Conservation (phyloP, 2,888 invertebrate genomes). For the Heliothis peltigera region DNA sequence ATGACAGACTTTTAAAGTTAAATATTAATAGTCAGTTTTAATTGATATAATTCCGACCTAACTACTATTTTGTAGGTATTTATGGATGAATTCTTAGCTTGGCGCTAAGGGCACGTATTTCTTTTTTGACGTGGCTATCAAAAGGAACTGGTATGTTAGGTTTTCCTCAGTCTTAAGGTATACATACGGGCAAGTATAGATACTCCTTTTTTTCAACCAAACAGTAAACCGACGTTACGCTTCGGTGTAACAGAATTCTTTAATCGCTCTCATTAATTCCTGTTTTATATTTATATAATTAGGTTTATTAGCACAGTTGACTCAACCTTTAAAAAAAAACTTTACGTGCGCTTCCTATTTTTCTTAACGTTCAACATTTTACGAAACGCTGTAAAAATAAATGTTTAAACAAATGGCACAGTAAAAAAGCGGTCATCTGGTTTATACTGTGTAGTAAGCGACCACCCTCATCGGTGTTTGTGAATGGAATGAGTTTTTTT, state of each 20-base stretch:
- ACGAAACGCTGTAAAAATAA: constrained; percentile 55
- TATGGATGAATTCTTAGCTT: too few species aligned
- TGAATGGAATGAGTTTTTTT: constrained; percentile 33
- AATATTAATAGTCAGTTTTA: too few species aligned
- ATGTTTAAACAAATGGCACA: constrained; percentile 52
- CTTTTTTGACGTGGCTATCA: too few species aligned
- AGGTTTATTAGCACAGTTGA: constrained; percentile 74
- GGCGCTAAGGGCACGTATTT: too few species aligned
- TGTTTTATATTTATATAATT: constrained; percentile 78
- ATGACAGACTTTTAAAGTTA: too few species aligned
- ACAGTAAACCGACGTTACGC: constrained; percentile 44
- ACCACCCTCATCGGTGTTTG: constrained; percentile 9
- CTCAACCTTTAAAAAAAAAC: constrained; percentile 65
- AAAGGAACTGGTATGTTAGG: too few species aligned
- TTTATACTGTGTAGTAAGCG: constrained; percentile 35
- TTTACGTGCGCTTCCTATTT: constrained; percentile 65
- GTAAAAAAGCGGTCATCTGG: constrained; percentile 51
- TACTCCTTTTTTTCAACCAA: too few species aligned
- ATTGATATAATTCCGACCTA: too few species aligned
- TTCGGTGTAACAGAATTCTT: constrained; percentile 65
- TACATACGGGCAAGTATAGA: too few species aligned
- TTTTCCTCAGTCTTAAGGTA: too few species aligned
- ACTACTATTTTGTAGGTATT: too few species aligned
- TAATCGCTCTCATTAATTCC: constrained; percentile 64
- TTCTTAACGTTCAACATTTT: constrained; percentile 50